Evolutionary conservation across 2,113 vertebrate genomes (phyloP).

Genomic region (Beaufortia kweichowensis): DNA sequence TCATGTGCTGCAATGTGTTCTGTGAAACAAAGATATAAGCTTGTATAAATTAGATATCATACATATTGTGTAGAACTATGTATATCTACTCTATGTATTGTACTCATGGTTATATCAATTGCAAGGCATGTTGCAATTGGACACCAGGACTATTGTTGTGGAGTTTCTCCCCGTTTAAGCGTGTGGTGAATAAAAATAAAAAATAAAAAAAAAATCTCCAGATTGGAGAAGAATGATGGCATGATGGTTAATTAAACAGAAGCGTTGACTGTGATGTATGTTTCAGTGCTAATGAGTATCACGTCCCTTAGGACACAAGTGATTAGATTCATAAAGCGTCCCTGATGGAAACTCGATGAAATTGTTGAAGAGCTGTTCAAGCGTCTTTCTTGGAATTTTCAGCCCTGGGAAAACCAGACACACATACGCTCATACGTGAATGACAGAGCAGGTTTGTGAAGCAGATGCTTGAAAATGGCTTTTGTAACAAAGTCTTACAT

Average conservation of each 20-base stretch:
- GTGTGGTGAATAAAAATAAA: not conserved
- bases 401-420: not conserved
- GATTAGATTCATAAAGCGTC: conserved; percentile 42
- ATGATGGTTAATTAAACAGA: conserved; percentile 39
- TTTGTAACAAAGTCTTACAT: not conserved
- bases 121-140: too few relatives aligned
- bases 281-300: conserved; percentile 43
- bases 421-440: not conserved
- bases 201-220: not conserved
- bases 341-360: not conserved
- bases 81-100: too few relatives aligned
- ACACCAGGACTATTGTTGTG: too few relatives aligned
- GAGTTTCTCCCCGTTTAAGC: not conserved
- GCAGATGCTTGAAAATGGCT: conserved; percentile 20
- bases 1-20: too few relatives aligned
- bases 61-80: too few relatives aligned
- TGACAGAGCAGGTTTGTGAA: not conserved
- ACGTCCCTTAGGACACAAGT: not conserved
- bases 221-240: conserved; percentile 23
- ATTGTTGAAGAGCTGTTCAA: conserved; percentile 20
- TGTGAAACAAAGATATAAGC: too few relatives aligned
- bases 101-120: too few relatives aligned
- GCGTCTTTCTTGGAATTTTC: conserved; percentile 19
- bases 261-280: conserved; percentile 24
- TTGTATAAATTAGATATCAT: too few relatives aligned